Evolutionary conservation across 1,140 invertebrate species (phyloP).

Genomic region (Lordiphosa collinella): DNA sequence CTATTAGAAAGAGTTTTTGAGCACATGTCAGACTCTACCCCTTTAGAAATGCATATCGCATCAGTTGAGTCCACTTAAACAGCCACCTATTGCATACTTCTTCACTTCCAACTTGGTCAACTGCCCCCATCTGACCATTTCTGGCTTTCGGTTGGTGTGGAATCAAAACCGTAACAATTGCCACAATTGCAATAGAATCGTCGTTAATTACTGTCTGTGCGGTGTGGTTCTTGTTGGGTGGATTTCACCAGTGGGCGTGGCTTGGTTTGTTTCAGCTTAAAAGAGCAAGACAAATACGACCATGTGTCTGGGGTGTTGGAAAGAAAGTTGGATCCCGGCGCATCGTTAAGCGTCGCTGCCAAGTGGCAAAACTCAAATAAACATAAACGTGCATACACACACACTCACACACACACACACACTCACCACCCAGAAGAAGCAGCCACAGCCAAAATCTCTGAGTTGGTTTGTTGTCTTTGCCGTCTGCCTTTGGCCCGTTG

Average conservation of each 20-base stretch:
- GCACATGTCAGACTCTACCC: no score
- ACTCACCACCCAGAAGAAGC: background rate
- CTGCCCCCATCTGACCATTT: no score
- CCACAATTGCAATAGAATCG: conserved; percentile 79
- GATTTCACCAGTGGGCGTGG: conserved; percentile 19
- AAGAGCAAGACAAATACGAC: conserved; percentile 72
- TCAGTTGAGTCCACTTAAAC: no score
- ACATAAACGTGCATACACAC: conserved; percentile 69
- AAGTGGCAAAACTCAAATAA: conserved; percentile 77
- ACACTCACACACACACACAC: conserved; percentile 17
- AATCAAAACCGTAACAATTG: conserved; percentile 79
- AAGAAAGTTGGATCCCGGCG: conserved; percentile 55
- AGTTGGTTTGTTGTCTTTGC: conserved; percentile 69
- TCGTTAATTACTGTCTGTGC: conserved; percentile 68
- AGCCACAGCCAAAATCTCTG: conserved; percentile 64
- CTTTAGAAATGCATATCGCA: no score
- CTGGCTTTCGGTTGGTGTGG: conserved; percentile 1
- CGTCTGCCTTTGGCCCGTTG: conserved; percentile 26
- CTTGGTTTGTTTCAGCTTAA: conserved; percentile 39
- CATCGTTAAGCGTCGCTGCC: conserved; percentile 74
- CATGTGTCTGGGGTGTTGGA: conserved; percentile 40
- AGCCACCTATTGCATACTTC: no score
- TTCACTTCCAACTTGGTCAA: no score
- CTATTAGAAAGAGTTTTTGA: no score
- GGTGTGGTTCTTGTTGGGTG: conserved; percentile 13